Conservation (phyloP, 2,113 vertebrate genomes). For the Hippotragus niger region DNA sequence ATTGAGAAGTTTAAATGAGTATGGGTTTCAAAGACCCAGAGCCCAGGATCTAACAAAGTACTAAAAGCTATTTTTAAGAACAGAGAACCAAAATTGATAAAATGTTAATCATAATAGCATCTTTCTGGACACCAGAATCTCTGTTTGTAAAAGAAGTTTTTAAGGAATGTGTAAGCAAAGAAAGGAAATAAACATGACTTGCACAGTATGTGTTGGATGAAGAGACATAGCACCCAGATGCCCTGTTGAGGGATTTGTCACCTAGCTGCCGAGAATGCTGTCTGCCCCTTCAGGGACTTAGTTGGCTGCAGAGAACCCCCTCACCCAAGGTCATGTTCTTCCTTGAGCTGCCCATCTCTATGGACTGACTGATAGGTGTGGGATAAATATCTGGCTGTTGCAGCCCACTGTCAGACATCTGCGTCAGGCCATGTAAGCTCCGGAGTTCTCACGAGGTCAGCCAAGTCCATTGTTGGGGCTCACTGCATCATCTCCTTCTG, state of each 20-base stretch:
- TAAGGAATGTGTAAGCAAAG: background rate
- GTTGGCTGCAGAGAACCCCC: background rate
- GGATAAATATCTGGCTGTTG: background rate
- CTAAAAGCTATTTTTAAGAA: background rate
- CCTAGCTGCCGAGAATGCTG: background rate
- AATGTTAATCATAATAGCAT: background rate
- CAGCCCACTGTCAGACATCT: background rate
- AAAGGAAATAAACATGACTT: background rate
- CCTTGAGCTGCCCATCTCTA: background rate
- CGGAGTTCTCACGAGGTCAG: background rate
- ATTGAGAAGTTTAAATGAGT: background rate
- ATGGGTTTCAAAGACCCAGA: background rate
- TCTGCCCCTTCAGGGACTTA: background rate
- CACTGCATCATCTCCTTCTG: background rate
- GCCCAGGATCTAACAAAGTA: background rate
- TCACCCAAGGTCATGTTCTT: background rate
- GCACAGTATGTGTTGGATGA: background rate
- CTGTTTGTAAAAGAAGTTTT: background rate
- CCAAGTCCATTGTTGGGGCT: background rate
- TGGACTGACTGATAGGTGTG: background rate
- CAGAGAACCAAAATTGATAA: background rate
- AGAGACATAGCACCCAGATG: background rate
- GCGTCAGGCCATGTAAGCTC: background rate
- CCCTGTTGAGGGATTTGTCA: too few species aligned
- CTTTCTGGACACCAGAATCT: conserved; percentile 13